Percentiles rank a stretch among this genome's conserved stretches.
phyloP scores from a whole-genome alignment of 1,140 invertebrate species.

The Xylocopa sonorina region DNA sequence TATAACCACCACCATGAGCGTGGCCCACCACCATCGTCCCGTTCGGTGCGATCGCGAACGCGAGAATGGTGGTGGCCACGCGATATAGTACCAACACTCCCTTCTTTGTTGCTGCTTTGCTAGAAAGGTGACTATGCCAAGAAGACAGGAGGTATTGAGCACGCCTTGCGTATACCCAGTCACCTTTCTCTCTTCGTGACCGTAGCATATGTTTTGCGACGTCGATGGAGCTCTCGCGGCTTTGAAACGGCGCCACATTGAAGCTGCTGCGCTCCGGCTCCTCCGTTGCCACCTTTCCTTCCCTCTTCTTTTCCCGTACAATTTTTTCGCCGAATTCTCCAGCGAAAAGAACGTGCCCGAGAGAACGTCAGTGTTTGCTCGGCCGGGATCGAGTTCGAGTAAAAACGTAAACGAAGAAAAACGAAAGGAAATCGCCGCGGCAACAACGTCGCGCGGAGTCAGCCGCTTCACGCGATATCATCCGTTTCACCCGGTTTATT shows the following conservation, averaged over 20 bases:
- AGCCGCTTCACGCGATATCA: constrained; percentile 22
- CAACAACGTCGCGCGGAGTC: constrained; percentile 11
- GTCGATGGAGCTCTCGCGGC: constrained; percentile 74
- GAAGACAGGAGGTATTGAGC: constrained; percentile 78
- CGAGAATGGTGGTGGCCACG: constrained; percentile 57
- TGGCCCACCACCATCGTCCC: constrained; percentile 14
- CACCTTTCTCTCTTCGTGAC: constrained; percentile 80
- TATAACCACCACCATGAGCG: neutral
- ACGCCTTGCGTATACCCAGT: constrained; percentile 73
- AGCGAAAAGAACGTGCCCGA: neutral
- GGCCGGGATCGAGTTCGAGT: constrained; percentile 26
- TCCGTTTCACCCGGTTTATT: constrained; percentile 13
- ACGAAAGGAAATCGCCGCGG: constrained; percentile 9
- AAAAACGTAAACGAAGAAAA: constrained; percentile 14
- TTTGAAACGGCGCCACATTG: constrained; percentile 61
- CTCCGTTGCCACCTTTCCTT: neutral
- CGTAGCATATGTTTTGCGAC: constrained; percentile 77
- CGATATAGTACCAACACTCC: constrained; percentile 65
- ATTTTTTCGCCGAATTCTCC: constrained; percentile 32
- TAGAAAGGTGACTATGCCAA: constrained; percentile 79
- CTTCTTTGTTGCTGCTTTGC: constrained; percentile 75
- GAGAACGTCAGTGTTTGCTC: constrained; percentile 3
- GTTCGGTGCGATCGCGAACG: constrained; percentile 36
- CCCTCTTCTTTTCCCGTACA: neutral
- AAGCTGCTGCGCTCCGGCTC: constrained; percentile 44